Conservation (phyloP, 2,113 vertebrate species). For the Andinoacara biseriatus region DNA sequence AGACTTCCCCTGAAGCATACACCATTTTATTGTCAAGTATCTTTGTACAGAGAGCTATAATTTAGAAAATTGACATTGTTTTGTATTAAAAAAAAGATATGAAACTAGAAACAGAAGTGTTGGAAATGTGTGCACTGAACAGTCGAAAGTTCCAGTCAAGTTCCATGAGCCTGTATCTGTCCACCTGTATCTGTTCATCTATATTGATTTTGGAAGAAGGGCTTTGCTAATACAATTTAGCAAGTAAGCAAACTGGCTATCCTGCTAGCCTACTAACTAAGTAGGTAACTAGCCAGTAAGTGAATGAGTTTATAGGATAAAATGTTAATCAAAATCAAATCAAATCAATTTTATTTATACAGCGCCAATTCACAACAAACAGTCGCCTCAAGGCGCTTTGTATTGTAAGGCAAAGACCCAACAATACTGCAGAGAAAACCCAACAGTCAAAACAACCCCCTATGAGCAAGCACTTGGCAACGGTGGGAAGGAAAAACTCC, state of each 20-base stretch:
- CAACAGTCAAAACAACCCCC: too few species aligned
- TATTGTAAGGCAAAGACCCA: too few species aligned
- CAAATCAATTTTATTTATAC: too few species aligned
- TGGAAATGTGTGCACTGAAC: neutral
- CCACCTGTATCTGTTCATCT: neutral
- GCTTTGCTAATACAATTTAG: neutral
- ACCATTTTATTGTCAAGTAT: neutral
- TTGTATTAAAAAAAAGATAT: neutral
- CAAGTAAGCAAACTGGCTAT: neutral
- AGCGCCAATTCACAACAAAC: too few species aligned
- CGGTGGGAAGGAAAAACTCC: too few species aligned
- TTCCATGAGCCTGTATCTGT: neutral
- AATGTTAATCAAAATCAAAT: too few species aligned
- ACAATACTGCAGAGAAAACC: too few species aligned
- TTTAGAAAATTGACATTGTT: neutral
- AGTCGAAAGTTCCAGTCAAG: neutral
- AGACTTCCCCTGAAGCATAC: neutral
- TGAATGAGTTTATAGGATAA: neutral
- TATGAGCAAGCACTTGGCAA: too few species aligned
- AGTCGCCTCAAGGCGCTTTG: too few species aligned
- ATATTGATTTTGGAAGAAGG: neutral
- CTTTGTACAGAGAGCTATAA: neutral
- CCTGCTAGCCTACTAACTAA: neutral
- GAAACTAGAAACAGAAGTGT: constrained; percentile 1
- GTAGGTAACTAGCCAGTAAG: neutral